A percentile compares a stretch with the other conserved stretches of the same genome.
Conservation (phyloP, 2,888 invertebrate genomes). For the Herminia tarsipennalis region DNA sequence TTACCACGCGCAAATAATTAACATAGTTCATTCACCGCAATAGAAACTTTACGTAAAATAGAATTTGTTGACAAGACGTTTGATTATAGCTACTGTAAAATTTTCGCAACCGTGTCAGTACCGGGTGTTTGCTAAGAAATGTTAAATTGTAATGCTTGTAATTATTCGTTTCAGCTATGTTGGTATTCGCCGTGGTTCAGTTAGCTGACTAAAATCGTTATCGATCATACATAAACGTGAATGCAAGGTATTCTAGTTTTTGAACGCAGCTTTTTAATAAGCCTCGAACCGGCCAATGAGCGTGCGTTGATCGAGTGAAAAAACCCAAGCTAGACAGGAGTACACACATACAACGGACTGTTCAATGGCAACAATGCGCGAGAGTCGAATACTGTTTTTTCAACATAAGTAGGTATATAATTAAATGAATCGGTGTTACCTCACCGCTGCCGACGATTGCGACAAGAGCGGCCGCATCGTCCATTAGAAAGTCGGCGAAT, state of each 20-base stretch:
- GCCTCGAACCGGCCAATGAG: constrained; percentile 57
- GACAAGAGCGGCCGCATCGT: constrained; percentile 83
- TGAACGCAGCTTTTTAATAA: constrained; percentile 64
- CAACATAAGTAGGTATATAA: constrained; percentile 66
- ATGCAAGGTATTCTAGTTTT: constrained; percentile 68
- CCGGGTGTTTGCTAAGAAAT: constrained; percentile 45
- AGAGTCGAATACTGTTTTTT: constrained; percentile 69
- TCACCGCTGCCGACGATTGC: constrained; percentile 80
- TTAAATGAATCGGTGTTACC: constrained; percentile 83
- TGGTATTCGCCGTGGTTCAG: constrained; percentile 42
- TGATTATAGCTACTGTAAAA: constrained; percentile 46
- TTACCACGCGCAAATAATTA: constrained; percentile 63
- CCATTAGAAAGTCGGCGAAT: constrained; percentile 86
- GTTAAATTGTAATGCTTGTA: constrained; percentile 54
- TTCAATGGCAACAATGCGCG: constrained; percentile 70
- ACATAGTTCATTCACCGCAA: constrained; percentile 72
- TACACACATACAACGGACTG: constrained; percentile 53
- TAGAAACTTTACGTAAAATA: constrained; percentile 50
- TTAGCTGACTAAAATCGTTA: constrained; percentile 61
- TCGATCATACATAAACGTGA: constrained; percentile 56
- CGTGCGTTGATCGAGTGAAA: constrained; percentile 56
- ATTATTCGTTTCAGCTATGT: constrained; percentile 41
- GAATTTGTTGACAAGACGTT: constrained; percentile 44
- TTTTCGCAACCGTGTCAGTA: constrained; percentile 53
- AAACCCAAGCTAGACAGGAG: constrained; percentile 57